These are phyloP conservation scores for Acanthaster planci DNA, from an alignment of 35 echinoderm and acorn worm species.

Conservation along the genomic window DNA sequence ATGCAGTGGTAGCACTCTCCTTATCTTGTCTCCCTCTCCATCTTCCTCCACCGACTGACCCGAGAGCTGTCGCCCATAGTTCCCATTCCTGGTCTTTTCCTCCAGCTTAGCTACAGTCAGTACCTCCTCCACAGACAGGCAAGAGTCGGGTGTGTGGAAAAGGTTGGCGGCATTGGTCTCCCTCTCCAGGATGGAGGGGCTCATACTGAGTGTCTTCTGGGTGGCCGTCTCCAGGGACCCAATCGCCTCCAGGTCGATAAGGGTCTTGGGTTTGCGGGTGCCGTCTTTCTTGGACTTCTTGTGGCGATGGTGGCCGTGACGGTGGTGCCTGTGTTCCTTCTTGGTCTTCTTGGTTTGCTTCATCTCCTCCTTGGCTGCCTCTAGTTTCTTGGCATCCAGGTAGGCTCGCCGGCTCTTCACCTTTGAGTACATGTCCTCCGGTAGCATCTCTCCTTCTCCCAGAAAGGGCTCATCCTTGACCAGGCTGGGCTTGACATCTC, in stretches of 20 bases:
- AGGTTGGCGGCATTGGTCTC: constrained; percentile 80
- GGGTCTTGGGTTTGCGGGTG: constrained; percentile 31
- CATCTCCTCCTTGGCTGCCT: constrained; percentile 52
- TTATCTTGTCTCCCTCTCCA: neutral
- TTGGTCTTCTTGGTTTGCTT: constrained; percentile 62
- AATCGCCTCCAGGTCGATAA: constrained; percentile 74
- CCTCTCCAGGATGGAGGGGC: constrained; percentile 68
- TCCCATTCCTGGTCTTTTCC: constrained; percentile 48
- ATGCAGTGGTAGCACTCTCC: neutral
- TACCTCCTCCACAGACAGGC: constrained; percentile 58
- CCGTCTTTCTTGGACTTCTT: constrained; percentile 61
- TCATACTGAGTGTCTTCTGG: constrained; percentile 82
- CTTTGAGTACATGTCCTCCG: constrained; percentile 33
- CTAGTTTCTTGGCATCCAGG: constrained; percentile 71
- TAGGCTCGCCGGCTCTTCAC: constrained; percentile 72
- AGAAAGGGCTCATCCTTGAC: constrained; percentile 3
- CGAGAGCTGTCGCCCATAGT: neutral
- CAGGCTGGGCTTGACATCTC: neutral
- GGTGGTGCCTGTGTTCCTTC: constrained; percentile 32
- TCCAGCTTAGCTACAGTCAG: constrained; percentile 69
- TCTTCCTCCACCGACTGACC: neutral
- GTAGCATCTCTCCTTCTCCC: constrained; percentile 7
- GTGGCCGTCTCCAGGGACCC: constrained; percentile 90
- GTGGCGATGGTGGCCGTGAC: neutral
- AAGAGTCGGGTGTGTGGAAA: constrained; percentile 46